Base-by-base conservation (phyloP, 2,888 invertebrate species). In the Tipula vernalis region DNA sequence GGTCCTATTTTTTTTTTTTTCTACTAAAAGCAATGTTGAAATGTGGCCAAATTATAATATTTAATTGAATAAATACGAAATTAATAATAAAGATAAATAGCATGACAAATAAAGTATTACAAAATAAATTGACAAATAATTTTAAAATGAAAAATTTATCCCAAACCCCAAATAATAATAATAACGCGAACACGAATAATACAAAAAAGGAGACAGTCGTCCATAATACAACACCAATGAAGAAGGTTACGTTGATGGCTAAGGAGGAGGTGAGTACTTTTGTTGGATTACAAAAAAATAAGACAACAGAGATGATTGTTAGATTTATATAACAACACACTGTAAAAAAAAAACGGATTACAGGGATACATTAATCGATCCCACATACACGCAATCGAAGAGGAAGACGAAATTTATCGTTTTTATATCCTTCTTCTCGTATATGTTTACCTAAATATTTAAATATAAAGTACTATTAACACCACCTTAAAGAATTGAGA, bases 131-230 rank as follows among this genome's bases (percentile, higher is more conserved):
- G 28, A 85, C 41, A 41, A 85, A 85, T 42, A 85, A 42, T 85
- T 85, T 85, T 85, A 85, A 36, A 18, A 85, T 42, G 18, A 87
- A 85, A 39, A 51, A 87, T 87, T 57, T 87, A 71, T 6, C 71
- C 4, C 71, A 71, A 28, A 12, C 18, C 12, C 71, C 71, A 71
- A 85, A 51, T 13, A 42, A 85, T n/a, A 85, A 85, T 85, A 85
- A 12, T 13, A 85, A 28, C 28, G 28, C 36, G n/a, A 85, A 10
- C 36, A 85, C 41, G 5, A 41, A 42, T 18, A 90, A 91, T 88
- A 88, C 91, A 86, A 91, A 91, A 87, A 90, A 91, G 87, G 91
- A 91, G 89, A 91, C 91, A 85, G 91, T 91, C 87, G 91, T 91
- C 88, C 90, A 71, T 28, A 71, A 90, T 88, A 91, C 90, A 89